phyloP scores from a whole-genome alignment of 2,797 vertebrate genomes.

The Rhyacichthys aspro region DNA sequence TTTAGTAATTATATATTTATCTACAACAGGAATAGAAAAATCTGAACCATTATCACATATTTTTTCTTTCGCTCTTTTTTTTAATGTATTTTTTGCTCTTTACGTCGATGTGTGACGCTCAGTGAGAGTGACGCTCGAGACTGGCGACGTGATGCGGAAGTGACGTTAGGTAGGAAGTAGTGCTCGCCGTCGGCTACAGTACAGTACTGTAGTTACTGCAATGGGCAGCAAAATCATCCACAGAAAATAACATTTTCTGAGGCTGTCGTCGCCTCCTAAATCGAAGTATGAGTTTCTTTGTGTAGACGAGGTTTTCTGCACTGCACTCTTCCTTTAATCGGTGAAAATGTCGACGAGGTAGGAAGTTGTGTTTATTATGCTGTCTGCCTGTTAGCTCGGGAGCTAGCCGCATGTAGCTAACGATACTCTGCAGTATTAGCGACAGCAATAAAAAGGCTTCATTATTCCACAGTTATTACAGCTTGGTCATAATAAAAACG shows the following conservation, averaged over 20 bases:
- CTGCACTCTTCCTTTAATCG: conserved; percentile 11
- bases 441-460: conserved; percentile 10
- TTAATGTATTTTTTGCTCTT: not conserved
- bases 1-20: too few relatives aligned
- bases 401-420: conserved; percentile 54
- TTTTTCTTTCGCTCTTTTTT: too few relatives aligned
- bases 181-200: conserved; percentile 6
- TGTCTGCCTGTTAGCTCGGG: conserved; percentile 26
- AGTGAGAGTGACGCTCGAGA: conserved; percentile 10
- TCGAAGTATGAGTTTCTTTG: not conserved
- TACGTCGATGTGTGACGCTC: not conserved
- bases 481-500: not conserved
- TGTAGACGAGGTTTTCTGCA: conserved; percentile 6
- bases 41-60: too few relatives aligned
- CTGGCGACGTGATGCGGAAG: conserved; percentile 39
- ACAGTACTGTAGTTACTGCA: conserved; percentile 23
- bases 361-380: conserved; percentile 19
- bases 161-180: conserved; percentile 68
- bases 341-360: conserved; percentile 71
- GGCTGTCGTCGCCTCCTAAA: not conserved
- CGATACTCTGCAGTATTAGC: conserved; percentile 9
- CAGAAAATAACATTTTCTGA: not conserved
- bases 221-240: conserved; percentile 14
- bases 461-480: too few relatives aligned
- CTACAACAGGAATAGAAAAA: too few relatives aligned